A percentile compares a stretch with the other conserved stretches of the same genome.
phyloP scores from a whole-genome alignment of 2,113 vertebrate genomes.

The Boulengeromyrus knoepffleri region DNA sequence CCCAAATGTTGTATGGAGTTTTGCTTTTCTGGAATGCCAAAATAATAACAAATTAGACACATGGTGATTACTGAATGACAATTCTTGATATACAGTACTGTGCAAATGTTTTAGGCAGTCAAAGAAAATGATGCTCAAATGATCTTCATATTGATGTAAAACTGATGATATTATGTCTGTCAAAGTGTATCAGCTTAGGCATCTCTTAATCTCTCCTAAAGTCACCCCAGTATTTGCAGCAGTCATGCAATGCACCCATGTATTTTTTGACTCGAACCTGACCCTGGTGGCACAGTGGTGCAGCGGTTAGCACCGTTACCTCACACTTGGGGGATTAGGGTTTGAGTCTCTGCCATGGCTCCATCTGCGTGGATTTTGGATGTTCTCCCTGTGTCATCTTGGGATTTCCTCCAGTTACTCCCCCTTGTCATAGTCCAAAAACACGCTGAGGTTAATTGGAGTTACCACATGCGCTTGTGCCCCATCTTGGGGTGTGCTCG shows the following conservation, averaged over 20 bases:
- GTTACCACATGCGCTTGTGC: not conserved
- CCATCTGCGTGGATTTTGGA: not conserved
- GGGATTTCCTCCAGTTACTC: not conserved
- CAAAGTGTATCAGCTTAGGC: not conserved
- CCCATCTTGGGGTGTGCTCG: not conserved
- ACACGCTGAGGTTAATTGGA: not conserved
- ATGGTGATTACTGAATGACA: not conserved
- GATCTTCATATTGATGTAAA: not conserved
- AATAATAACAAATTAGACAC: not conserved
- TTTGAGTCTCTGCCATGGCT: not conserved
- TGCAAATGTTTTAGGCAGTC: not conserved
- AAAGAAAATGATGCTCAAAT: not conserved
- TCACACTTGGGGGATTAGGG: not conserved
- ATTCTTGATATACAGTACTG: not conserved
- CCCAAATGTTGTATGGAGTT: not conserved
- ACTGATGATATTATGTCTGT: not conserved
- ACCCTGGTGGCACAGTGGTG: not conserved
- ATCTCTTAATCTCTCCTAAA: not conserved
- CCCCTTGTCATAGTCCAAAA: not conserved
- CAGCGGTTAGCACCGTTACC: not conserved
- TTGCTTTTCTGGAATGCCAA: not conserved
- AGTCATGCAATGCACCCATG: not conserved
- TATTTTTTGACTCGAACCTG: not conserved
- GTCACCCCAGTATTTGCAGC: not conserved
- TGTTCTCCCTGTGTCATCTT: not conserved